Conservation (phyloP, 2,113 vertebrate genomes). For the Halcyon malimbica region DNA sequence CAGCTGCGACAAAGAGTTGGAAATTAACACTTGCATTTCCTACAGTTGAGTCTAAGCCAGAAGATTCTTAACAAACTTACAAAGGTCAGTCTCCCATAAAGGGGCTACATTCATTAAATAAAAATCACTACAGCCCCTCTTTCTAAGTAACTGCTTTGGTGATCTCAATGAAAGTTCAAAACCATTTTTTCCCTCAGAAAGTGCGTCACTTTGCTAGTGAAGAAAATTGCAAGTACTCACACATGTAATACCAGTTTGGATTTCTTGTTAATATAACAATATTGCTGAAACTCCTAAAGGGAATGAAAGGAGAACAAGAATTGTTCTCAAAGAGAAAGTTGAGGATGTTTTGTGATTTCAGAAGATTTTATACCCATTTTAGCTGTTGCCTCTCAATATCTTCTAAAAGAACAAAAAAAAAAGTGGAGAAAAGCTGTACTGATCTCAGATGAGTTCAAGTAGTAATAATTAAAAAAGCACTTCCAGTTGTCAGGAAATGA, state of each 20-base stretch:
- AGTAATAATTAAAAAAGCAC: background rate
- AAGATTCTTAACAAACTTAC: background rate
- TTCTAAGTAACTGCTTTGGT: background rate
- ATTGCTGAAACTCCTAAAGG: background rate
- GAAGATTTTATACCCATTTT: background rate
- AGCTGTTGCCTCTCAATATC: background rate
- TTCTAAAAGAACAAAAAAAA: background rate
- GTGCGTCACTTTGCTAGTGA: background rate
- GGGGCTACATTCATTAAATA: background rate
- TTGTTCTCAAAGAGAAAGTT: background rate
- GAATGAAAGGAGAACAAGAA: background rate
- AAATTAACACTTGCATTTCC: constrained; percentile 23
- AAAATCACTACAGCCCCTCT: background rate
- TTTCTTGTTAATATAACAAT: background rate
- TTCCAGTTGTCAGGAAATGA: constrained; percentile 9
- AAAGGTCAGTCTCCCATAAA: background rate
- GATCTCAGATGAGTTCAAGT: background rate
- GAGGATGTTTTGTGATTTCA: background rate
- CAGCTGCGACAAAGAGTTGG: background rate
- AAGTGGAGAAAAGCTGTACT: background rate
- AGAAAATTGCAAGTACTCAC: background rate
- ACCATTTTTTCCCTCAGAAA: background rate
- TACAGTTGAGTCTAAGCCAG: background rate
- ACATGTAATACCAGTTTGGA: background rate
- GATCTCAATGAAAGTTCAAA: background rate